These are phyloP conservation scores for Oikopleura vanhoeffeni DNA, from an alignment of 23 tunicate genomes.

Conservation along the genomic window DNA sequence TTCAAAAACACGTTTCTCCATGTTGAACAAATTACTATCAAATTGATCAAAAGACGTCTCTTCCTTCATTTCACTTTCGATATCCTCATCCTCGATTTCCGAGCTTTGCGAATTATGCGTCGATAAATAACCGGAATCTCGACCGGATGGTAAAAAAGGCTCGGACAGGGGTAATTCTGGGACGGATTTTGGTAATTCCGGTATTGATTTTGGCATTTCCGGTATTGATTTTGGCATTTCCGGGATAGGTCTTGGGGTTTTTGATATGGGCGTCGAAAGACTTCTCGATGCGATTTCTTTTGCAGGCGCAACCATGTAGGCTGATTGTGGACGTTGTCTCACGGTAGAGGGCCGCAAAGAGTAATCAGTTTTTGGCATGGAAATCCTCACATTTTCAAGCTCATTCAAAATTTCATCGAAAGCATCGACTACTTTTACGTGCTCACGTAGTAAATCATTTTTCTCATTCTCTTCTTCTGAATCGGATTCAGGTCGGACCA, in stretches of 20 bases:
- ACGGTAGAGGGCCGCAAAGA: background rate
- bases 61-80: background rate
- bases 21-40: background rate
- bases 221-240: background rate
- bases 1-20: background rate
- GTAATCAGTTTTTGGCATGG: background rate
- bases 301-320: background rate
- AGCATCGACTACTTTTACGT: background rate
- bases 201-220: background rate
- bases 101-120: background rate
- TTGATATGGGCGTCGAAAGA: background rate
- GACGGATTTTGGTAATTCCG: no score
- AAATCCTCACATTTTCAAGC: background rate
- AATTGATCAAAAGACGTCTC: background rate
- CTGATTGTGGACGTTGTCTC: background rate
- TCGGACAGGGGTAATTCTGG: no score
- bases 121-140: background rate
- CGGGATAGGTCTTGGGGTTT: background rate
- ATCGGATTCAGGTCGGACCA: background rate
- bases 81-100: background rate
- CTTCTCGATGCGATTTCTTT: background rate
- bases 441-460: background rate
- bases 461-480: background rate
- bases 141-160: no score
- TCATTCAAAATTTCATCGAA: background rate